Evolutionary conservation across 2,888 invertebrate species (phyloP).

Genomic region (Andrena fulva): DNA sequence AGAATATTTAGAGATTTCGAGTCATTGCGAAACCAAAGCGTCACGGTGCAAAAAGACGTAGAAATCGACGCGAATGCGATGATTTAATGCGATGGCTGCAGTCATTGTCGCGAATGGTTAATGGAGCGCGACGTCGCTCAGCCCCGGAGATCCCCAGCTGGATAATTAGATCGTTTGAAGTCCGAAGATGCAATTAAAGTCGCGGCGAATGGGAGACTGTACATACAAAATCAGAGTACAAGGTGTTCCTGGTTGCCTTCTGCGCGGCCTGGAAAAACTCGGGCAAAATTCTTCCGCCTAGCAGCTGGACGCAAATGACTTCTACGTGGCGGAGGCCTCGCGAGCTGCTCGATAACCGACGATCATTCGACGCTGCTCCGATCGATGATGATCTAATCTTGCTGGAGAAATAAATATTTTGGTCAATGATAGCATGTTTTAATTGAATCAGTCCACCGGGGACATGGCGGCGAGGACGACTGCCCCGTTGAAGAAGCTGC

Average conservation of each 20-base stretch:
- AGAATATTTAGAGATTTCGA: neutral
- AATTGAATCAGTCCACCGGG: conserved; percentile 1
- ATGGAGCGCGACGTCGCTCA: conserved; percentile 10
- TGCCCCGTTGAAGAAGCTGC: neutral
- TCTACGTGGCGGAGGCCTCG: conserved; percentile 12
- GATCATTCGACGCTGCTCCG: neutral
- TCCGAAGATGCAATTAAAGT: conserved; percentile 34
- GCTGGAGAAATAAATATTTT: neutral
- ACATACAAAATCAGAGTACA: conserved; percentile 28
- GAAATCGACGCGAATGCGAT: neutral
- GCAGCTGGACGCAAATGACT: conserved; percentile 32
- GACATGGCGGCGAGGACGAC: conserved; percentile 35
- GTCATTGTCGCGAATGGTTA: neutral
- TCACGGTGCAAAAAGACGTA: neutral
- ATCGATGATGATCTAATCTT: conserved; percentile 15
- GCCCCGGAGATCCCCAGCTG: conserved; percentile 9
- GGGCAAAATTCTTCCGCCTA: conserved; percentile 40
- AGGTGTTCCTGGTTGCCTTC: conserved; percentile 43
- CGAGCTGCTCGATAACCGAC: conserved; percentile 18
- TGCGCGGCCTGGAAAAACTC: conserved; percentile 39
- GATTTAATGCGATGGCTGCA: neutral
- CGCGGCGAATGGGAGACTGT: conserved; percentile 11
- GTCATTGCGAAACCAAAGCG: neutral
- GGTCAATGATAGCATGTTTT: conserved; percentile 27
- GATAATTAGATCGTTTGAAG: conserved; percentile 40